Conservation (phyloP, 1,140 invertebrate species). For the Druon quercuslanigerum region DNA sequence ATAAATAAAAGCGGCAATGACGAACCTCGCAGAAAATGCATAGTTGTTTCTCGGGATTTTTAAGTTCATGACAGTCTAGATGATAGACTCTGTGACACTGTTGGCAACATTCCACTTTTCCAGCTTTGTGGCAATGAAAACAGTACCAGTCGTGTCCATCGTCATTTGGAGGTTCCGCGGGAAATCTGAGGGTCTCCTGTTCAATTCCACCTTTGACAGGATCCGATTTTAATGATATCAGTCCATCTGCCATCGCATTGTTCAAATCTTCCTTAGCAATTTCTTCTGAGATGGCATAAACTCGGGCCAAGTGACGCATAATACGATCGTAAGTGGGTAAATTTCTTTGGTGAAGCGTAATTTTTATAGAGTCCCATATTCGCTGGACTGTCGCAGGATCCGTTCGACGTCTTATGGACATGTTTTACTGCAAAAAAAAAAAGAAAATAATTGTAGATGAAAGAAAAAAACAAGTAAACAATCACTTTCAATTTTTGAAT, state of each 20-base stretch:
- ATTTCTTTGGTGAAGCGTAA: slow-evolving; percentile 68
- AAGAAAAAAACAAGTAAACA: not conserved
- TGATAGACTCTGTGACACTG: slow-evolving; percentile 70
- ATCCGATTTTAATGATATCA: slow-evolving; percentile 66
- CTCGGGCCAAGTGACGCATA: slow-evolving; percentile 65
- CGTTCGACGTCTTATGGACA: slow-evolving; percentile 65
- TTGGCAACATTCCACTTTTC: slow-evolving; percentile 63
- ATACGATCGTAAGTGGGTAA: slow-evolving; percentile 68
- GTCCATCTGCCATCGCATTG: slow-evolving; percentile 64
- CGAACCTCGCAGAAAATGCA: slow-evolving; percentile 68
- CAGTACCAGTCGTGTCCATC: slow-evolving; percentile 70
- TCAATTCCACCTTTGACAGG: slow-evolving; percentile 64
- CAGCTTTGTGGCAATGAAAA: slow-evolving; percentile 67
- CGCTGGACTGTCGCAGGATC: slow-evolving; percentile 66
- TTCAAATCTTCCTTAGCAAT: slow-evolving; percentile 65
- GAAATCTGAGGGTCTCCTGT: slow-evolving; percentile 65
- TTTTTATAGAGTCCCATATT: slow-evolving; percentile 71
- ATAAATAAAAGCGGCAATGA: slow-evolving; percentile 31
- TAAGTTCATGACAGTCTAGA: slow-evolving; percentile 57
- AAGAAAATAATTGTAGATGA: slow-evolving; percentile 12
- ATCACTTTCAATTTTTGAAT: no score
- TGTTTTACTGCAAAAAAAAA: slow-evolving; percentile 45
- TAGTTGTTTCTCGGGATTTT: slow-evolving; percentile 54
- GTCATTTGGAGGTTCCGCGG: slow-evolving; percentile 49
- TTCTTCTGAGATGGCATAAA: slow-evolving; percentile 64